A percentile compares a stretch with the other conserved stretches of the same genome.
These are phyloP conservation scores for Muscidifurax raptorellus DNA, from an alignment of 1,140 invertebrate genomes.

Conservation along the genomic window DNA sequence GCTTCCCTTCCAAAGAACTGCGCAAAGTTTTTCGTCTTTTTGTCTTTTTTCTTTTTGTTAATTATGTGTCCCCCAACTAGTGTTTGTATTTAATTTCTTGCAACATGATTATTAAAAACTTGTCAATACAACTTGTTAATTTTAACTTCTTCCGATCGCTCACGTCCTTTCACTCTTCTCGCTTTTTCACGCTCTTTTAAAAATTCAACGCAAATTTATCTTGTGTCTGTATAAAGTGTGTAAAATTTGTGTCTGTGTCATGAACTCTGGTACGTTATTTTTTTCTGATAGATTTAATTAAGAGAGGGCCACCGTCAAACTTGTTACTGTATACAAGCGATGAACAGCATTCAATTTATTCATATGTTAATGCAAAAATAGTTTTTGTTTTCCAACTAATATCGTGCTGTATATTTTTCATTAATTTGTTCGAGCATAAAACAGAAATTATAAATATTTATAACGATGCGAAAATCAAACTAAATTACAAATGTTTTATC, in stretches of 20 bases:
- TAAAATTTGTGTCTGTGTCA: conserved; percentile 20
- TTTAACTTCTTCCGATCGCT: conserved; percentile 2
- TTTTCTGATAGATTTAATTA: neutral
- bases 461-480: neutral
- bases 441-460: neutral
- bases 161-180: conserved; percentile 3
- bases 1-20: conserved; percentile 34
- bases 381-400: neutral
- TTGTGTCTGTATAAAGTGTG: conserved; percentile 34
- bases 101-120: conserved; percentile 63
- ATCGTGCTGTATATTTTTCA: neutral
- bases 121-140: conserved; percentile 35
- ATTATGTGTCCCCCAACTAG: conserved; percentile 58
- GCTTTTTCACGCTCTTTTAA: conserved; percentile 28
- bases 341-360: conserved; percentile 5
- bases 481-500: neutral
- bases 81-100: conserved; percentile 45
- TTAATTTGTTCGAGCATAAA: neutral
- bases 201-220: conserved; percentile 3
- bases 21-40: conserved; percentile 43
- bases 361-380: neutral
- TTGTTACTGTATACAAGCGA: conserved; percentile 1
- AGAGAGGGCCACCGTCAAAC: neutral
- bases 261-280: neutral
- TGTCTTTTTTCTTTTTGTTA: conserved; percentile 61